Evolutionary conservation across 2,888 invertebrate species (phyloP).

Genomic region (Chorisops tibialis): DNA sequence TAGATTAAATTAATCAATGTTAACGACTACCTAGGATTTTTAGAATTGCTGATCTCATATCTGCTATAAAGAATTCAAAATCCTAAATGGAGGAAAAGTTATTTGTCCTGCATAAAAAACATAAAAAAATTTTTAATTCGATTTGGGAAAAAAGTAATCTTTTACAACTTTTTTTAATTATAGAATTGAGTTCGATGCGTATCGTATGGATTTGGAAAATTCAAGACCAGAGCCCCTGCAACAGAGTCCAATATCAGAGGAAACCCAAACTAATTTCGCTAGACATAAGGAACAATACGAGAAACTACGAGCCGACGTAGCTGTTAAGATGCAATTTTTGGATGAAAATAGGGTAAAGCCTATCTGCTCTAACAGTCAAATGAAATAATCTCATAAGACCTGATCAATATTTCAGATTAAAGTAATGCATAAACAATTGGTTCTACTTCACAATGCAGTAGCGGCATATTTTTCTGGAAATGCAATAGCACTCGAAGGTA

Average conservation of each 20-base stretch:
- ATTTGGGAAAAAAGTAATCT: neutral
- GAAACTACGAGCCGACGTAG: conserved; percentile 87
- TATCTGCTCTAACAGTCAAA: no score
- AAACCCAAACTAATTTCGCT: conserved; percentile 77
- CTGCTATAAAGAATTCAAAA: no score
- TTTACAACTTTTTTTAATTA: conserved; percentile 24
- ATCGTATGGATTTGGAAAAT: conserved; percentile 88
- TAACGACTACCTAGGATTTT: no score
- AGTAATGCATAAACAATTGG: conserved; percentile 96
- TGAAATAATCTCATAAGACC: neutral
- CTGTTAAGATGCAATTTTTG: conserved; percentile 91
- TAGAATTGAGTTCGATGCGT: conserved; percentile 96
- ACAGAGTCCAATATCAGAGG: conserved; percentile 64
- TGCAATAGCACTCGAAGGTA: conserved; percentile 87
- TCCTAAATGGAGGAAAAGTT: no score
- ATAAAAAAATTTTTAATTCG: no score
- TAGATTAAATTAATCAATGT: no score
- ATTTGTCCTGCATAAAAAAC: no score
- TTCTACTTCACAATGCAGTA: conserved; percentile 93
- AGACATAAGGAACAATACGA: conserved; percentile 88
- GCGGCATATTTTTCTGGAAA: conserved; percentile 97
- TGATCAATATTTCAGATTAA: conserved; percentile 77
- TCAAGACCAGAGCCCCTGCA: conserved; percentile 59
- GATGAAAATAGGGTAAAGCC: conserved; percentile 88
- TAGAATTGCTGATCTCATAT: no score